These are phyloP conservation scores for Pelochelys cantorii DNA, from an alignment of 2,797 vertebrate species.

Conservation along the genomic window DNA sequence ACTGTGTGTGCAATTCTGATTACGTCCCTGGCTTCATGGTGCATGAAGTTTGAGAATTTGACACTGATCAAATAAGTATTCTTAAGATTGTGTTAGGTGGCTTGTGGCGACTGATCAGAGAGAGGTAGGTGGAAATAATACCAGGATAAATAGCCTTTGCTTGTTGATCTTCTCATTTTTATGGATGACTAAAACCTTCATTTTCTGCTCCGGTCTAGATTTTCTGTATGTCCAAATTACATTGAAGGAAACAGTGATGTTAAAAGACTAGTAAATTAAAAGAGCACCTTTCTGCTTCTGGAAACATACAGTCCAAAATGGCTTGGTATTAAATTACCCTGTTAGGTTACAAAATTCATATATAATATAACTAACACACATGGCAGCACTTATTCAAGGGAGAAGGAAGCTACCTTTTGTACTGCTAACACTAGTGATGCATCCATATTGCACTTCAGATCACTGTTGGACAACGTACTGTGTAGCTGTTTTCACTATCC, in stretches of 20 bases:
- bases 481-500: slow-evolving; percentile 14
- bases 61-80: background rate
- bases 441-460: slow-evolving; percentile 28
- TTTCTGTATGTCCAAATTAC: background rate
- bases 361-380: background rate
- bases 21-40: background rate
- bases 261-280: background rate
- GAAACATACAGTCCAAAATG: background rate
- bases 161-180: background rate
- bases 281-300: background rate
- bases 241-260: background rate
- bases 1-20: background rate
- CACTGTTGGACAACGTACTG: slow-evolving; percentile 5
- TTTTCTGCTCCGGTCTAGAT: background rate
- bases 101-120: background rate
- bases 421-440: slow-evolving; percentile 3
- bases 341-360: background rate
- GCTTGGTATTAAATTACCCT: too few species aligned
- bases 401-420: background rate
- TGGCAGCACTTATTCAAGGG: background rate
- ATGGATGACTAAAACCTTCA: background rate
- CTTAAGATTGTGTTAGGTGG: background rate
- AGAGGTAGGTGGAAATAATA: background rate
- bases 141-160: background rate
- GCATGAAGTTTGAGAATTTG: background rate